These are phyloP conservation scores for Hydriomena furcata DNA, from an alignment of 2,888 invertebrate species.

Conservation along the genomic window DNA sequence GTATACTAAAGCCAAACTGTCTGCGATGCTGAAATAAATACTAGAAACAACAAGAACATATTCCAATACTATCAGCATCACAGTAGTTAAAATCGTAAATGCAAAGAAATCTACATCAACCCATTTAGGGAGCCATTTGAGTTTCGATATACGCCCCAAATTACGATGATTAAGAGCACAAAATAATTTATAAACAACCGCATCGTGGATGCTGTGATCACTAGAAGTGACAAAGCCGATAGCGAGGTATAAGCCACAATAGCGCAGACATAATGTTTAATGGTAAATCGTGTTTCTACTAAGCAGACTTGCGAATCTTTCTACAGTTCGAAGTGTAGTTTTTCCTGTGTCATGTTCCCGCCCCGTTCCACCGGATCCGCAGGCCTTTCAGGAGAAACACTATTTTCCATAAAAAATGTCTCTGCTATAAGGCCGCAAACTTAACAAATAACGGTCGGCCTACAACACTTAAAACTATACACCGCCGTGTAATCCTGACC, in stretches of 20 bases:
- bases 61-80: too few relatives aligned
- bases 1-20: too few relatives aligned
- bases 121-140: too few relatives aligned
- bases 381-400: slow-evolving; percentile 5
- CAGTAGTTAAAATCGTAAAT: too few relatives aligned
- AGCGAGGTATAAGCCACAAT: neutral
- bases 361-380: slow-evolving; percentile 19
- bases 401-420: neutral
- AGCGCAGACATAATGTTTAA: neutral
- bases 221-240: neutral
- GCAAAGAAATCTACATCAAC: too few relatives aligned
- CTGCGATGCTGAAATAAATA: too few relatives aligned
- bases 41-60: too few relatives aligned
- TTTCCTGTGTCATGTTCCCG: slow-evolving; percentile 3
- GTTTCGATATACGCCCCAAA: too few relatives aligned
- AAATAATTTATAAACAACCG: too few relatives aligned
- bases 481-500: slow-evolving; percentile 1
- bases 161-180: too few relatives aligned
- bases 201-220: too few relatives aligned
- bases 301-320: neutral
- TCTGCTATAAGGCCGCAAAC: slow-evolving; percentile 8
- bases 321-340: slow-evolving; percentile 9
- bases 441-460: slow-evolving; percentile 16
- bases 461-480: slow-evolving; percentile 9
- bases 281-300: neutral